Base-by-base conservation (phyloP, 2,888 invertebrate genomes). In the Drosophila mayaguana region DNA sequence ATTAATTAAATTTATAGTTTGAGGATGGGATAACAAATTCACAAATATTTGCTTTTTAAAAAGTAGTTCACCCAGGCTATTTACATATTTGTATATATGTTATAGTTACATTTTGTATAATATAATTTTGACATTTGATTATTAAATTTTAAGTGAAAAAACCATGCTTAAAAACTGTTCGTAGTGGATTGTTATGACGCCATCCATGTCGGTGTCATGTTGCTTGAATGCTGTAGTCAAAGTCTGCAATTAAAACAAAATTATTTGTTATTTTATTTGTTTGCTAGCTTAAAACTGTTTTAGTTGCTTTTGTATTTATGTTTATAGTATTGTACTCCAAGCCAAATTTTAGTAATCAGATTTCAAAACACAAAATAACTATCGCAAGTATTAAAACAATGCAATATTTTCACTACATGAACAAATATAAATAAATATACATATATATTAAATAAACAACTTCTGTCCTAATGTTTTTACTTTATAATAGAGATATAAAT, bases 141-240 rank as follows among this genome's bases (percentile, higher is more conserved):
- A 46, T 94, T 94, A 95, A 75, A 96, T 95, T 94, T 96, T 96
- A 61, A 97, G 93, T 88, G 96, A 96, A 91, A 97, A 96, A 34
- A 98, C 98, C 96, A 98, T 97, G 89, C 96, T 96, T 71, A 99
- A 94, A 93, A 99, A 99, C 92, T 98, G 98, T 93, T 99, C 98
- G 91, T 98, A 99, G 88, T 97, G 97, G 89, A 99, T 98, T 60
- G 97, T 97, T 80, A 99, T 98, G 66, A 97, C 96, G 18, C 98
- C 98, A 93, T 98, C 97, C 94, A 97, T 96, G 92, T 98, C 98
- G 1, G 97, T 97, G 92, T 99, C 98, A 90, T 95, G 96, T 80
- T 96, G 96, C 67, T 97, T 95, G 93, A 99, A 99, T 59, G 98
- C 95, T 67, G 96, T 94, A 36, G 98, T 98, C 78, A 99, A 93